Evolutionary conservation across 2,797 vertebrate genomes (phyloP).

Genomic region (Odontamblyopus rebecca): DNA sequence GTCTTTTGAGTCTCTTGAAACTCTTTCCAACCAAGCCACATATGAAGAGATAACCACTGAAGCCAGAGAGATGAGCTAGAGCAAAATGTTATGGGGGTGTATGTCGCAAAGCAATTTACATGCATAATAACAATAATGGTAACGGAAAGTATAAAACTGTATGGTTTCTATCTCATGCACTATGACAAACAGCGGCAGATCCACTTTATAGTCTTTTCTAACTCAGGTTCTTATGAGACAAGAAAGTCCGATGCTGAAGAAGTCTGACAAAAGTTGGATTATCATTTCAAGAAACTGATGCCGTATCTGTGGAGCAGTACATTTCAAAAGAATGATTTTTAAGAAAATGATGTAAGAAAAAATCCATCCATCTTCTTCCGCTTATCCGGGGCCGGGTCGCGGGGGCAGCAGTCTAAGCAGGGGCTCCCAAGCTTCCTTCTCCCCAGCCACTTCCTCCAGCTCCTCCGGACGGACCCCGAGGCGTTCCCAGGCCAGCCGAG

Average conservation of each 20-base stretch:
- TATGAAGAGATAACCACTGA: slow-evolving; percentile 44
- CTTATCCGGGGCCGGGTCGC: no score
- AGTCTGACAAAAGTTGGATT: not conserved
- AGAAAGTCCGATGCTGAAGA: not conserved
- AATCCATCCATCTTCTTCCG: no score
- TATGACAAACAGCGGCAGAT: not conserved
- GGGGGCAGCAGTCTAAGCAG: no score
- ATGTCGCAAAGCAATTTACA: slow-evolving; percentile 59
- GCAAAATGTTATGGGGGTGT: slow-evolving; percentile 46
- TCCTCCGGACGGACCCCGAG: no score
- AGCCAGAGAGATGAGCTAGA: slow-evolving; percentile 44
- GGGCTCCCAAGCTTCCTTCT: no score
- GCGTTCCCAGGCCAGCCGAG: no score
- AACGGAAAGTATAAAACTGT: not conserved
- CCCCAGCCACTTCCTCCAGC: no score
- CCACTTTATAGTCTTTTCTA: not conserved
- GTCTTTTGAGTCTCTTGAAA: slow-evolving; percentile 26
- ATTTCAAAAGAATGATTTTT: not conserved
- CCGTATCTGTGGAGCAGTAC: not conserved
- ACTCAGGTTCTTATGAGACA: not conserved
- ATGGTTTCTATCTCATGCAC: not conserved
- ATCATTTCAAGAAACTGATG: not conserved
- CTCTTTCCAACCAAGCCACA: slow-evolving; percentile 24
- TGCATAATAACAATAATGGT: slow-evolving; percentile 17
- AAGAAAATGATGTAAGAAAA: not conserved